These are phyloP conservation scores for Gymnogyps californianus DNA, from an alignment of 2,113 vertebrate species.

Conservation along the genomic window DNA sequence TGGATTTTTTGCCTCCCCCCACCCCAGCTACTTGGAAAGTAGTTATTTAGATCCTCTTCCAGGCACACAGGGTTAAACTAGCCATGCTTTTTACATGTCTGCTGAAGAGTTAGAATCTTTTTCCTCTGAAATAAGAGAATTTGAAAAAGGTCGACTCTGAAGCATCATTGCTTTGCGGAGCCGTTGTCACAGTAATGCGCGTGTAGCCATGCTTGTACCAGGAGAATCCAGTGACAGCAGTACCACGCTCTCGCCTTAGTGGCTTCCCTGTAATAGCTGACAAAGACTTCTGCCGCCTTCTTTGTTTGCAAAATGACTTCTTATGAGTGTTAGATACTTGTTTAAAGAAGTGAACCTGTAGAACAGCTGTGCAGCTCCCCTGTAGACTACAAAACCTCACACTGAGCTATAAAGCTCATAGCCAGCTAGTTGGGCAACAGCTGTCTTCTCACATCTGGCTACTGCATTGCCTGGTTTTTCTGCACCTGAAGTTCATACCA, in stretches of 20 bases:
- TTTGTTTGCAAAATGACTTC: not conserved
- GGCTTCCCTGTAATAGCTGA: not conserved
- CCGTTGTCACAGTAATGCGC: not conserved
- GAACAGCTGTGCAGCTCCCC: not conserved
- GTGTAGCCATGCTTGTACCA: rapidly evolving
- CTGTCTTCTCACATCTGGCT: not conserved
- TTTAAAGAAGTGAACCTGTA: not conserved
- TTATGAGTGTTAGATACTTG: not conserved
- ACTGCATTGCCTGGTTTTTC: not conserved
- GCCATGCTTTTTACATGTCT: not conserved
- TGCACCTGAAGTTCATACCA: not conserved
- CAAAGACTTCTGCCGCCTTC: not conserved
- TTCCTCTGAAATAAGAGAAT: not conserved
- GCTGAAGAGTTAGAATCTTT: not conserved
- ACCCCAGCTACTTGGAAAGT: not conserved
- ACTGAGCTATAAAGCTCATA: not conserved
- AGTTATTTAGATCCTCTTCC: not conserved
- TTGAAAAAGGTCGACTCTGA: not conserved
- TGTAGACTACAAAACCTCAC: not conserved
- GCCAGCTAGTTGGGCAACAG: not conserved
- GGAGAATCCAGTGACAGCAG: not conserved
- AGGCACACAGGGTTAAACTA: rapidly evolving
- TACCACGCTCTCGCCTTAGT: rapidly evolving
- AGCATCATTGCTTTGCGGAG: not conserved
- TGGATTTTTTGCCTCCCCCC: not conserved